Conservation (phyloP, 2,888 invertebrate species). For the Phymatocera aterrima region DNA sequence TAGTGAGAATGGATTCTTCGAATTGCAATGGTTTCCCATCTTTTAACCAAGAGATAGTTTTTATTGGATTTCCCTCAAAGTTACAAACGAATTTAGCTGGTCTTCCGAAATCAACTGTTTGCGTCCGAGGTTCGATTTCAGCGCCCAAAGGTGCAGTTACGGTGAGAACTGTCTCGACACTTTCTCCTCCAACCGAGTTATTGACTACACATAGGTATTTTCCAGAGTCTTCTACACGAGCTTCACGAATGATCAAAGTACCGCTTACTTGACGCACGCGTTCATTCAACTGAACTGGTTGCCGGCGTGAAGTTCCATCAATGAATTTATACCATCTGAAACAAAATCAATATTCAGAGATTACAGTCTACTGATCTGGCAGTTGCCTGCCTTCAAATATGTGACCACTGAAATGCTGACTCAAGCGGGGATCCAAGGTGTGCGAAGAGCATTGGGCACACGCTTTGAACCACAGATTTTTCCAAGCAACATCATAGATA, state of each 20-base stretch:
- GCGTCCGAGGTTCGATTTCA: conserved; percentile 91
- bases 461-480: conserved; percentile 55
- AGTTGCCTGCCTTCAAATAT: conserved; percentile 41
- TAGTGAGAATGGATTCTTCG: conserved; percentile 88
- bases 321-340: conserved; percentile 96
- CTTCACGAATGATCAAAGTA: conserved; percentile 93
- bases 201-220: conserved; percentile 96
- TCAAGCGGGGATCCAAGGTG: conserved; percentile 39
- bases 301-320: conserved; percentile 90
- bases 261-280: conserved; percentile 95
- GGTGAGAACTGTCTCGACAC: conserved; percentile 93
- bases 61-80: conserved; percentile 93
- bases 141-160: conserved; percentile 94
- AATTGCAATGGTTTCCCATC: conserved; percentile 92
- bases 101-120: conserved; percentile 95
- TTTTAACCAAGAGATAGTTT: conserved; percentile 94
- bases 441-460: conserved; percentile 62
- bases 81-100: conserved; percentile 95
- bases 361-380: neutral
- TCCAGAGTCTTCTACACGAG: conserved; percentile 94
- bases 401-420: conserved; percentile 32
- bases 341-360: conserved; percentile 73
- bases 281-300: conserved; percentile 92
- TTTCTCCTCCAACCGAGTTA: conserved; percentile 95
- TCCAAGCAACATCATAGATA: conserved; percentile 30